phyloP scores from a whole-genome alignment of 2,113 vertebrate genomes.

The Oenanthe oenanthe region DNA sequence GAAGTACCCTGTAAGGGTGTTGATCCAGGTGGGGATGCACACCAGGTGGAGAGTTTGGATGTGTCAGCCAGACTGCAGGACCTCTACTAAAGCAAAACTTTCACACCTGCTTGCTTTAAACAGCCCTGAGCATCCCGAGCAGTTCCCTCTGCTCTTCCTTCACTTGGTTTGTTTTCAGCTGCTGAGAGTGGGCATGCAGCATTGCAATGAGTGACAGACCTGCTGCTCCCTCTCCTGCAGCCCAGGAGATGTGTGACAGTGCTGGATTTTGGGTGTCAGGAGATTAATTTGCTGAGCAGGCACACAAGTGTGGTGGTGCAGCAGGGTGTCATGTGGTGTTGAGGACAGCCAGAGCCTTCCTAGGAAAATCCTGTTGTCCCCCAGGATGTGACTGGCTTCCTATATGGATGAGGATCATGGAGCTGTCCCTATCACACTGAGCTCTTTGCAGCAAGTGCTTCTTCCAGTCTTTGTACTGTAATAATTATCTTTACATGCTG shows the following conservation, averaged over 20 bases:
- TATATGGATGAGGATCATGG: neutral
- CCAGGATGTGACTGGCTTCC: neutral
- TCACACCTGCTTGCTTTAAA: neutral
- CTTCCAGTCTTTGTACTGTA: neutral
- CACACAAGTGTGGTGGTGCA: neutral
- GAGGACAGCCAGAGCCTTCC: neutral
- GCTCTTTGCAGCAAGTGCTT: neutral
- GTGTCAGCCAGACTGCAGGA: neutral
- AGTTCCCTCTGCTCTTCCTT: neutral
- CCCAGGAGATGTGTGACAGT: neutral
- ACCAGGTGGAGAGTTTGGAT: neutral
- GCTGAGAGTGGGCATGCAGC: neutral
- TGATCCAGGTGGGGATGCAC: neutral
- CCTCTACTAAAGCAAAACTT: neutral
- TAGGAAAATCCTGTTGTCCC: neutral
- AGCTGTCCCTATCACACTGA: neutral
- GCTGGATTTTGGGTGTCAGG: neutral
- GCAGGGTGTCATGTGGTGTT: accelerated
- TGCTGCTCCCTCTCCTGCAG: neutral
- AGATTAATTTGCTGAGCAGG: neutral
- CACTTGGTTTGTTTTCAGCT: neutral
- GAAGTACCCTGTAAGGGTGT: neutral
- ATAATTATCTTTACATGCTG: neutral
- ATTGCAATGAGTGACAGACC: neutral
- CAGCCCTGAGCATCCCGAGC: neutral